A percentile compares a stretch with the other conserved stretches of the same genome.
Evolutionary conservation across 2,888 invertebrate genomes (phyloP).

Genomic region (Clepsis dumicolana): DNA sequence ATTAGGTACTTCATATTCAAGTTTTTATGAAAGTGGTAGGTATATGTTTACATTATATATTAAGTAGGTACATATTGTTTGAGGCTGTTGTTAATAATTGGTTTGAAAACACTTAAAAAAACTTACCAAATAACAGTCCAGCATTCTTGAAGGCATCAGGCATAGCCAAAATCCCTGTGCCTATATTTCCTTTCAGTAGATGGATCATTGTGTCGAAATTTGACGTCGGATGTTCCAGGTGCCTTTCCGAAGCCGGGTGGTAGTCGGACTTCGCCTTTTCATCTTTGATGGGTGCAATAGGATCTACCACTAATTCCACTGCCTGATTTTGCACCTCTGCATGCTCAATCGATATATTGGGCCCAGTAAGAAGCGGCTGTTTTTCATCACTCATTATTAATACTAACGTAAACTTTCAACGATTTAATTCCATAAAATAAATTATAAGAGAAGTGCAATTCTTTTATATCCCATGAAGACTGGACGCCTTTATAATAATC

Average conservation of each 20-base stretch:
- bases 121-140: constrained; percentile 92
- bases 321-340: constrained; percentile 62
- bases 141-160: constrained; percentile 97
- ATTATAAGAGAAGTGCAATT: constrained; percentile 4
- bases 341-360: constrained; percentile 69
- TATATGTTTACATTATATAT: no score
- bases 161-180: constrained; percentile 98
- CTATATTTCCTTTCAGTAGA: constrained; percentile 91
- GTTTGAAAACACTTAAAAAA: neutral
- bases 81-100: no score
- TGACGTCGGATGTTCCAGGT: constrained; percentile 92
- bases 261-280: constrained; percentile 70
- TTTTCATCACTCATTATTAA: constrained; percentile 88
- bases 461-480: constrained; percentile 8
- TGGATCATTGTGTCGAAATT: constrained; percentile 92
- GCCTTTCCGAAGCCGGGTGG: constrained; percentile 89
- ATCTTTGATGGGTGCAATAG: constrained; percentile 57
- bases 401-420: constrained; percentile 17
- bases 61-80: no score
- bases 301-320: constrained; percentile 68
- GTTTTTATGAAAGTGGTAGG: no score
- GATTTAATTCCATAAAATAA: constrained; percentile 21
- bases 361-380: constrained; percentile 88
- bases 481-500: neutral
- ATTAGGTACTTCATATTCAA: no score